Percentiles rank a stretch among this genome's conserved stretches.
Conservation (phyloP, 1,140 invertebrate species). For the Eupristina koningsbergeri region DNA sequence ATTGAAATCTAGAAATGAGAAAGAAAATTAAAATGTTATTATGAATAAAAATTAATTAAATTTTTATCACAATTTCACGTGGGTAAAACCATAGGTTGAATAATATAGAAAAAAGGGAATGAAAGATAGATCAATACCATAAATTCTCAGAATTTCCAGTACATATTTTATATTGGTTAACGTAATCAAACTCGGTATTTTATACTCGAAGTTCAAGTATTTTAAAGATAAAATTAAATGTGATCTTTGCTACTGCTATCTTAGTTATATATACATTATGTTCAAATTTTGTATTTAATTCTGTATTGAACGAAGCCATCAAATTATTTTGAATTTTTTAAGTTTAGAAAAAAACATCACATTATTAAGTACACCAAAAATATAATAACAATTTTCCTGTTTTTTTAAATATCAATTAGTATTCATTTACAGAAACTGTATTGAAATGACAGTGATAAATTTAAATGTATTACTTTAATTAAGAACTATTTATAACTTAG, state of each 20-base stretch:
- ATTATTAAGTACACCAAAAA: too few species aligned
- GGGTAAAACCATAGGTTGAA: background rate
- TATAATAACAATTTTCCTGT: background rate
- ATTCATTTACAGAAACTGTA: background rate
- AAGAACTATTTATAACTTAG: too few species aligned
- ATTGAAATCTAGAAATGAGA: too few species aligned
- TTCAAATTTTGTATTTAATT: too few species aligned
- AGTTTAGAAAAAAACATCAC: too few species aligned
- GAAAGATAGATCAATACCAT: background rate
- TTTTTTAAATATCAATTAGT: too few species aligned
- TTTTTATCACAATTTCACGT: background rate
- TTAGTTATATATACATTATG: too few species aligned
- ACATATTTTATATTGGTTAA: constrained; percentile 13
- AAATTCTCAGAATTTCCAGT: constrained; percentile 24
- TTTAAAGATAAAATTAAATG: constrained; percentile 22
- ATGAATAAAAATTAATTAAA: background rate
- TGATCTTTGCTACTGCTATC: background rate
- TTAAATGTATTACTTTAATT: too few species aligned
- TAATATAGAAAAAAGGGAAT: background rate
- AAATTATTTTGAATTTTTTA: too few species aligned
- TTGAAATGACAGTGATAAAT: background rate
- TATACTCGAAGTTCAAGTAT: constrained; percentile 5
- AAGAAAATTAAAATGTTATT: background rate
- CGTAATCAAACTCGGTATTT: constrained; percentile 25
- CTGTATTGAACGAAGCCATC: too few species aligned